These are phyloP conservation scores for Neocloeon triangulifer DNA, from an alignment of 1,140 invertebrate genomes.

Conservation along the genomic window DNA sequence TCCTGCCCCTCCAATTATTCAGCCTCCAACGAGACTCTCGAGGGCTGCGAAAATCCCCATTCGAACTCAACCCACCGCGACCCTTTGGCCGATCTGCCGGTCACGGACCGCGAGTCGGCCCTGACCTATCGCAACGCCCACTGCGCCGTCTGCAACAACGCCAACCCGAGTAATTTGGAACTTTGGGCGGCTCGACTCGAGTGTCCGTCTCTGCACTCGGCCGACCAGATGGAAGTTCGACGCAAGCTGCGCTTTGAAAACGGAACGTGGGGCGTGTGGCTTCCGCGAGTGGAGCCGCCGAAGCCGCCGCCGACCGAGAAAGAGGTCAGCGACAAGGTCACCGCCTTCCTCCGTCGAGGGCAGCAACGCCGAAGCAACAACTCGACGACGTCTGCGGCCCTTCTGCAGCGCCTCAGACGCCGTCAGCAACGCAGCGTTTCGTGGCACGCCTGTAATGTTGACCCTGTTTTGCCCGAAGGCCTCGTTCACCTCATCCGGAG, in stretches of 20 bases:
- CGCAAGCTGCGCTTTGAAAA: neutral
- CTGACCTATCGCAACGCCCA: slow-evolving; percentile 28
- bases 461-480: slow-evolving; percentile 12
- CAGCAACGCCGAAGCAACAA: neutral
- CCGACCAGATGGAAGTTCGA: slow-evolving; percentile 1
- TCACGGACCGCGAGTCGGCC: slow-evolving; percentile 18
- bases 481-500: slow-evolving; percentile 7
- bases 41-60: slow-evolving; percentile 12
- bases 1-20: slow-evolving; percentile 19
- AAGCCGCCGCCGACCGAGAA: neutral
- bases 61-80: slow-evolving; percentile 12
- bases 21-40: slow-evolving; percentile 10
- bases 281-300: neutral
- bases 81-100: slow-evolving; percentile 20
- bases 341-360: neutral
- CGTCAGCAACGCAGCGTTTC: too few species aligned
- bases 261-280: neutral
- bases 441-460: slow-evolving; percentile 10
- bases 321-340: neutral
- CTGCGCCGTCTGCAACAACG: slow-evolving; percentile 29
- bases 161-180: slow-evolving; percentile 10
- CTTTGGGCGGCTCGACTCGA: slow-evolving; percentile 21
- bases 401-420: slow-evolving; percentile 6
- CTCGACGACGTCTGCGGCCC: too few species aligned
- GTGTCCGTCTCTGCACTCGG: slow-evolving; percentile 14